A percentile compares a stretch with the other conserved stretches of the same genome.
phyloP scores from a whole-genome alignment of 2,888 invertebrate genomes.

The Agapostemon virescens region DNA sequence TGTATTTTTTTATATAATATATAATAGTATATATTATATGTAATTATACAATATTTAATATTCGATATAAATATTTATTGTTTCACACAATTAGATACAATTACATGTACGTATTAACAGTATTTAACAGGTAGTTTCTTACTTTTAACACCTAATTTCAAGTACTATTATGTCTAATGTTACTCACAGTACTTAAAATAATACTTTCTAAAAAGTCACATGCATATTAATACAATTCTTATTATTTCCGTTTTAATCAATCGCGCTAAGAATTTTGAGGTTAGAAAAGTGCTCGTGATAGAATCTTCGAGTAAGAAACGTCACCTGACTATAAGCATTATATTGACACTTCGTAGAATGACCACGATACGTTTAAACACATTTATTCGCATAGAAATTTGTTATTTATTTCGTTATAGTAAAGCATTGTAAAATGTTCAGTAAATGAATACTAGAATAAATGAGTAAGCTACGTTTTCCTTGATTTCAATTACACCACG shows the following conservation, averaged over 20 bases:
- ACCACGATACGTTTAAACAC: no score
- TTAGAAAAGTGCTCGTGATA: constrained; percentile 1
- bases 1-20: no score
- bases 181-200: not conserved
- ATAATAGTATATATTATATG: no score
- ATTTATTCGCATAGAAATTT: not conserved
- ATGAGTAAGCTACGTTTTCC: not conserved
- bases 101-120: not conserved
- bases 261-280: not conserved
- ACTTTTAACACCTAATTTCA: not conserved
- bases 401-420: no score
- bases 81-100: not conserved
- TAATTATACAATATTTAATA: no score
- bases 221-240: not conserved
- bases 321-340: not conserved
- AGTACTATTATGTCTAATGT: constrained; percentile 6
- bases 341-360: not conserved
- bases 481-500: not conserved
- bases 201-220: no score
- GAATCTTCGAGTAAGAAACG: not conserved
- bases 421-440: not conserved
- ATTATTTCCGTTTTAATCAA: not conserved
- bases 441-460: not conserved
- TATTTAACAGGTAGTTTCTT: not conserved
- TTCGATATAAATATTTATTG: not conserved